Evolutionary conservation across 2,888 invertebrate species (phyloP).

Genomic region (Calliphora vomitoria): DNA sequence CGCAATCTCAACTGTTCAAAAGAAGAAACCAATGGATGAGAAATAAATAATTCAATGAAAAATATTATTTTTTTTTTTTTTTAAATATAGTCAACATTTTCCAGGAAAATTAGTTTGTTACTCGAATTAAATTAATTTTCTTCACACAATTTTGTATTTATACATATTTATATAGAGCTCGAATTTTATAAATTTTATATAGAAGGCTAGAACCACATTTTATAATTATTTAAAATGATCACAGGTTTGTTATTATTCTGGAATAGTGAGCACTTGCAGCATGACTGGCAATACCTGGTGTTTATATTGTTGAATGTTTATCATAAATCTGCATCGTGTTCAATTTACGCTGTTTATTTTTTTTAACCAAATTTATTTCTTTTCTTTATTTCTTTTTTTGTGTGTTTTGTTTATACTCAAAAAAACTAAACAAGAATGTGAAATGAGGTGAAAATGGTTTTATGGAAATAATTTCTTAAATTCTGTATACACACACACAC

Average conservation of each 20-base stretch:
- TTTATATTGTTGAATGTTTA: constrained; percentile 23
- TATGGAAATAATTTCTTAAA: constrained; percentile 4
- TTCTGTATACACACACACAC: neutral
- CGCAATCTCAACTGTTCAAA: neutral
- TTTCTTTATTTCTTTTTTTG: neutral
- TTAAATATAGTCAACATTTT: too few species aligned
- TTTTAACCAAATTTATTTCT: constrained; percentile 37
- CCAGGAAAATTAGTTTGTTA: too few species aligned
- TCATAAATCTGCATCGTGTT: constrained; percentile 22
- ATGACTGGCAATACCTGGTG: constrained; percentile 15
- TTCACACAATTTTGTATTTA: too few species aligned
- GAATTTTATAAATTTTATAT: too few species aligned
- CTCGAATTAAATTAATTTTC: too few species aligned
- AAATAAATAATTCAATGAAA: neutral
- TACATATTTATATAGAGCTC: too few species aligned
- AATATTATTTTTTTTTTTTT: too few species aligned
- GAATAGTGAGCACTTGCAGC: neutral
- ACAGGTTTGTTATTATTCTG: neutral
- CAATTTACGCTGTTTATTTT: constrained; percentile 45
- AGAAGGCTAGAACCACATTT: too few species aligned
- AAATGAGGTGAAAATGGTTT: constrained; percentile 15
- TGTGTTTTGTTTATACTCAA: constrained; percentile 47
- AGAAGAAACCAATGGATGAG: neutral
- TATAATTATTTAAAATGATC: too few species aligned
- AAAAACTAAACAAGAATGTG: constrained; percentile 28